Evolutionary conservation across 37 sponge, comb jelly and placozoan species (phyloP).

Genomic region (Ianthella basta): DNA sequence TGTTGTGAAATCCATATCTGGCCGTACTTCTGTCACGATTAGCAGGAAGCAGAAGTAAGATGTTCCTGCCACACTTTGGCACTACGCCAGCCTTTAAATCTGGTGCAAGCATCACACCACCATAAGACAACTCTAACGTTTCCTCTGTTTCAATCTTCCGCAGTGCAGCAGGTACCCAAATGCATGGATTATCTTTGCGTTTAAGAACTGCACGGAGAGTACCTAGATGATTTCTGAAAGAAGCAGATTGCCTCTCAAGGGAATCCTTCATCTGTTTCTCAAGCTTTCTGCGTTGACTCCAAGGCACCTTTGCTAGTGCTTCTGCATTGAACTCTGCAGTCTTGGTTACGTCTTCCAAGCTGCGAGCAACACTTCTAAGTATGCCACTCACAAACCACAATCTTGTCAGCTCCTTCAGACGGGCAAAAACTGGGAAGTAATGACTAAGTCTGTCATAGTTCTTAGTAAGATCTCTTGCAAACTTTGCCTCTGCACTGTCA

Average conservation of each 20-base stretch:
- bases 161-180: constrained; percentile 76
- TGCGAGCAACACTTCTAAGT: constrained; percentile 8
- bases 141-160: neutral
- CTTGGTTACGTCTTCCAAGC: neutral
- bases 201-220: neutral
- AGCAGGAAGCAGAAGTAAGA: no score
- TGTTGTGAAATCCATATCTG: no score
- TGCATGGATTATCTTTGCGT: neutral
- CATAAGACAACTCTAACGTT: constrained; percentile 42
- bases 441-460: constrained; percentile 50
- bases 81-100: constrained; percentile 9
- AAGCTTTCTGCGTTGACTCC: no score
- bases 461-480: constrained; percentile 67
- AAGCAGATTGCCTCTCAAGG: no score
- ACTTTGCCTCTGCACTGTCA: constrained; percentile 68
- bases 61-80: no score
- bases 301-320: no score
- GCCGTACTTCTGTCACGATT: no score
- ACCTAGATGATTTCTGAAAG: no score
- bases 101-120: constrained; percentile 65
- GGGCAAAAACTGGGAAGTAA: constrained; percentile 70
- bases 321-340: no score
- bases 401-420: constrained; percentile 59
- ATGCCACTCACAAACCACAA: constrained; percentile 41
- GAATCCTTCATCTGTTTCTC: no score